Conservation (phyloP, 2,113 vertebrate species). For the Ceyx cyanopectus region DNA sequence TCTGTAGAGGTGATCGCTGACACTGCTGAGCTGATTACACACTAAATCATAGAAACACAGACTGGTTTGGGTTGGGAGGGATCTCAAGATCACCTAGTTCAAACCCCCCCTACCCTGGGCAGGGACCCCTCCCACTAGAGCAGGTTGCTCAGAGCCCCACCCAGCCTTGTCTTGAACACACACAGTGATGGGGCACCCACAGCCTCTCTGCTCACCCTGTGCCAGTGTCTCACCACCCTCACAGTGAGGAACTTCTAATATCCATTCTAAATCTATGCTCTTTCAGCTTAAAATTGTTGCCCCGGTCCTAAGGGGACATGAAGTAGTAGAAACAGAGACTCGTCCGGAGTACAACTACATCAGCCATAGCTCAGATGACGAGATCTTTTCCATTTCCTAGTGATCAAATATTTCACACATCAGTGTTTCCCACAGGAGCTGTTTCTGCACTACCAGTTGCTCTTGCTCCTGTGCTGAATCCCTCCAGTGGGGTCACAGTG, state of each 20-base stretch:
- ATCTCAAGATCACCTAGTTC: not conserved
- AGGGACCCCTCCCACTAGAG: not conserved
- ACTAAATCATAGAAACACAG: not conserved
- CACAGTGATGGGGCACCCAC: not conserved
- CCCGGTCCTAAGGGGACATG: not conserved
- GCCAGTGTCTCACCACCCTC: not conserved
- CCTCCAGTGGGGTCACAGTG: not conserved
- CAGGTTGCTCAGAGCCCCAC: not conserved
- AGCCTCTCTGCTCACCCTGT: not conserved
- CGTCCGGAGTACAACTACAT: not conserved
- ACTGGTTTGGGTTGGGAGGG: not conserved
- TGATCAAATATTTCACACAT: no score
- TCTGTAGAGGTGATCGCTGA: fast-evolving
- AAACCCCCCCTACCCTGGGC: not conserved
- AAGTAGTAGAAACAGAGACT: not conserved
- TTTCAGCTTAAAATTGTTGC: not conserved
- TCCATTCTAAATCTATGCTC: not conserved
- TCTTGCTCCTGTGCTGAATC: not conserved
- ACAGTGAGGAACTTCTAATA: not conserved
- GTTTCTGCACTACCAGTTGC: not conserved
- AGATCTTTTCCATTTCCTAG: not conserved
- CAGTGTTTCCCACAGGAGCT: no score
- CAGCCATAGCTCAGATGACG: not conserved
- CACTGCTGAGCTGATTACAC: not conserved
- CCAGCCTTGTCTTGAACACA: not conserved